Percentiles rank a stretch among this genome's conserved stretches.
Conservation (phyloP, 2,113 vertebrate species). For the Phalacrocorax brasilianus region DNA sequence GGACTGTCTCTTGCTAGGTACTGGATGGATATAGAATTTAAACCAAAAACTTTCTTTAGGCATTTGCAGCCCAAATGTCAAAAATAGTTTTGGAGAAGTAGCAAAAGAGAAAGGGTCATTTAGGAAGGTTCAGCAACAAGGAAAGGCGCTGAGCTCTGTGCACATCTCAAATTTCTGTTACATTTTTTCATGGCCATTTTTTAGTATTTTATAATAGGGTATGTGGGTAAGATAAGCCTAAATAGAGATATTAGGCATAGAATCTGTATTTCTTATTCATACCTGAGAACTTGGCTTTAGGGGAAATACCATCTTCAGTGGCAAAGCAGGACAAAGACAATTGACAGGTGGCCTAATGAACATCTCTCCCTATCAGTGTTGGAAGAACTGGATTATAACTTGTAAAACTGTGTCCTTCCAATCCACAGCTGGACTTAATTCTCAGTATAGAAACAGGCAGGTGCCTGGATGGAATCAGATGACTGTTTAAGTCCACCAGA, state of each 20-base stretch:
- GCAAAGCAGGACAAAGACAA: not conserved
- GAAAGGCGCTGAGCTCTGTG: not conserved
- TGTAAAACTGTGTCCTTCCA: not conserved
- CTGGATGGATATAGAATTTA: not conserved
- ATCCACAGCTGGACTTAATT: not conserved
- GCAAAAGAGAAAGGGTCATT: not conserved
- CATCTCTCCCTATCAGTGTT: not conserved
- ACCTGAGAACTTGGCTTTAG: not conserved
- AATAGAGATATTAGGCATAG: not conserved
- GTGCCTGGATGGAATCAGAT: not conserved
- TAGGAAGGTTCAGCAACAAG: not conserved
- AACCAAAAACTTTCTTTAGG: not conserved
- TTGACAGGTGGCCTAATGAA: not conserved
- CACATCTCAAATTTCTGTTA: not conserved
- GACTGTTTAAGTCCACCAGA: not conserved
- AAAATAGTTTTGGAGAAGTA: not conserved
- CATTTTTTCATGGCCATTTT: not conserved
- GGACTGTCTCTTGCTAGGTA: not conserved
- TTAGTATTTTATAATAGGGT: not conserved
- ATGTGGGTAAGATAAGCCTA: not conserved
- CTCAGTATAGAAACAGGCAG: not conserved
- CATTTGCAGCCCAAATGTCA: not conserved
- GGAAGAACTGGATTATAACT: not conserved
- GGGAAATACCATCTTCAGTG: not conserved
- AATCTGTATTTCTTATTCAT: not conserved